Evolutionary conservation across 2,113 vertebrate genomes (phyloP), one percentile per base, ranked within the genome.

Genomic region (Cyanoderma ruficeps): DNA sequence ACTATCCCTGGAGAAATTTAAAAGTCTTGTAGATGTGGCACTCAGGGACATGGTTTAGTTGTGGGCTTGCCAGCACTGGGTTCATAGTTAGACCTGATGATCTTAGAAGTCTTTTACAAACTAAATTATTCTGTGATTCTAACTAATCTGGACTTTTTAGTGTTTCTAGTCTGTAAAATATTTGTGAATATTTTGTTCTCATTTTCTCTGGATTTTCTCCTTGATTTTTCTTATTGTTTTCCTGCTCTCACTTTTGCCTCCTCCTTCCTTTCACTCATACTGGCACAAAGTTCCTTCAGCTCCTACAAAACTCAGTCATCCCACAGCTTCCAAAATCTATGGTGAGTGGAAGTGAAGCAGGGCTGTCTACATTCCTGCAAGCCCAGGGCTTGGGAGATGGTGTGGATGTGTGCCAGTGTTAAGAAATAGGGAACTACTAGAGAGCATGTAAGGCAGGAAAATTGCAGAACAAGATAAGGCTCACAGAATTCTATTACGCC

Each of bases 381-480:
- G 53, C 42, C 70, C 39, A 47, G 50, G 42, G 69, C 69, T 70
- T 65, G 82, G 78, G 82, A 90, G 70, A 91, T 2, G 6, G 55
- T 8, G 4, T 96, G 95, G 87, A 90, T 50, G 47, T 47, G 55
- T 77, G 90, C 92, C 95, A 93, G 91, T 55, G 71, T 52, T 94
- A 93, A 93, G 90, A 91, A 87, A 93, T 33, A 35, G 70, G 84
- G 46, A 96, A n/a, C 71, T 79, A 41, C 39, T 67, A 83, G 75
- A 74, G 75, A 63, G 75, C 63, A 39, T 42, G 59, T 46, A 83
- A 93, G 86, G 90, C 89, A 96, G 87, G 59, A 92, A 96, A 95
- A 95, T 79, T 89, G 78, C 78, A 94, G 89, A 91, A 79, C 75
- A 42, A 74, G 82, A 90, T 96, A 96, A 97, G 93, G 68, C 69